These are phyloP conservation scores for Drosophila funebris DNA, from an alignment of 1,140 invertebrate species.

Conservation along the genomic window DNA sequence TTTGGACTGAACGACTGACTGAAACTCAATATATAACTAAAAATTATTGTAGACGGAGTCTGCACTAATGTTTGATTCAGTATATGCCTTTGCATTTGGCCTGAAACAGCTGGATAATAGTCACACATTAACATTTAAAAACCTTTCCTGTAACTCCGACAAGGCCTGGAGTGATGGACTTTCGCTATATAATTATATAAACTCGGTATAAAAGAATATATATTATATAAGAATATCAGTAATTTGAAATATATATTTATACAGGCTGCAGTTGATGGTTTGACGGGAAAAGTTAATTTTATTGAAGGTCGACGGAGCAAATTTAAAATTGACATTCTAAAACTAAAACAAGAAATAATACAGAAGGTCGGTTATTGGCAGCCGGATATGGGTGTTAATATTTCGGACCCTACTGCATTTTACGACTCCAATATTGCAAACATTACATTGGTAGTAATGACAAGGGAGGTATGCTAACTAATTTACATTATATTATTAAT, in stretches of 20 bases:
- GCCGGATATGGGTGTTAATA: constrained; percentile 89
- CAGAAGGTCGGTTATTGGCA: constrained; percentile 93
- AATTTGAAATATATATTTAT: neutral
- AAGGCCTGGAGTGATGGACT: constrained; percentile 93
- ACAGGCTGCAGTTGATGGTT: constrained; percentile 87
- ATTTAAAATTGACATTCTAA: constrained; percentile 93
- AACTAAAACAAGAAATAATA: constrained; percentile 90
- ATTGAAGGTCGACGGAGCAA: constrained; percentile 91
- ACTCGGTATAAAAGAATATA: constrained; percentile 87
- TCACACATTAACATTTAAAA: constrained; percentile 88
- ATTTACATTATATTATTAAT: no score
- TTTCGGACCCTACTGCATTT: constrained; percentile 94
- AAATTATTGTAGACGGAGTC: constrained; percentile 90
- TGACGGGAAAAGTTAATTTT: constrained; percentile 95
- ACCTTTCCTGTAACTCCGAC: constrained; percentile 93
- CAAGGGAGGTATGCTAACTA: constrained; percentile 86
- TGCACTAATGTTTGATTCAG: constrained; percentile 95
- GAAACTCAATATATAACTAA: neutral
- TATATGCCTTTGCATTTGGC: constrained; percentile 93
- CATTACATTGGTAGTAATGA: constrained; percentile 93
- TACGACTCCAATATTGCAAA: constrained; percentile 92
- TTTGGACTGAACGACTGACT: no score
- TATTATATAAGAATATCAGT: neutral
- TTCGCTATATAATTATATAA: constrained; percentile 95
- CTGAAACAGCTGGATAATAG: constrained; percentile 89